Base-by-base conservation (phyloP, 1,140 invertebrate species). In the Cydia splendana region DNA sequence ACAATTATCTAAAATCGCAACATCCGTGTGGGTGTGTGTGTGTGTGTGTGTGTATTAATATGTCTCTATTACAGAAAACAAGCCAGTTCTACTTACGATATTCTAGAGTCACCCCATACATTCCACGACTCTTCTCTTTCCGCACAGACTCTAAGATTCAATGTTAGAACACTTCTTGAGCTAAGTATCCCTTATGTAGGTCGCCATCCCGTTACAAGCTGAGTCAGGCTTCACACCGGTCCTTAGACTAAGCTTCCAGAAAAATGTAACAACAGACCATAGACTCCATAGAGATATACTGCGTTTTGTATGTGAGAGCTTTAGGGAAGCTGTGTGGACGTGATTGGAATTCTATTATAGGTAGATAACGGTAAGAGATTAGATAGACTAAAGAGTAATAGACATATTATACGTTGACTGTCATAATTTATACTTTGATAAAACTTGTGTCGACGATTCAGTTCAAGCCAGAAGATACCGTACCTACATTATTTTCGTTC, bases 141-240 rank as follows among this genome's bases (percentile, higher is more conserved):
- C n/a, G n/a, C n/a, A n/a, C n/a, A n/a, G n/a, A n/a, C n/a, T n/a
- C 24, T 24, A 24, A 24, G 24, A 24, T 24, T 24, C 24, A 24
- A 48, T 15, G 45, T 57, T 62, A 10, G 9, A 62, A 24, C 20
- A 62, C 57, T 62, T 24, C 9, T 28, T 24, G 2, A 34, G 45
- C 67, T 42, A 42, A 71, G 67, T 69, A 71, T 71, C 67, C 67
- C 67, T 71, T 42, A 71, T 12, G 34, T 71, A 71, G 67, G 67
- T 71, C 38, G 34, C 20, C 38, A 18, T 71, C 30, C 67, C 67
- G 30, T 38, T 71, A 38, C 9, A 18, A 15, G 28, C 9, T 62
- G 57, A 62, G 18, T 62, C 57, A 62, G 57, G 57, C 57, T 62
- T 15, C 53, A 20, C 65, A 65, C 65, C 65, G 62, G 67, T 71